Evolutionary conservation across 2,113 vertebrate species (phyloP).

Genomic region (Odontesthes bonariensis): DNA sequence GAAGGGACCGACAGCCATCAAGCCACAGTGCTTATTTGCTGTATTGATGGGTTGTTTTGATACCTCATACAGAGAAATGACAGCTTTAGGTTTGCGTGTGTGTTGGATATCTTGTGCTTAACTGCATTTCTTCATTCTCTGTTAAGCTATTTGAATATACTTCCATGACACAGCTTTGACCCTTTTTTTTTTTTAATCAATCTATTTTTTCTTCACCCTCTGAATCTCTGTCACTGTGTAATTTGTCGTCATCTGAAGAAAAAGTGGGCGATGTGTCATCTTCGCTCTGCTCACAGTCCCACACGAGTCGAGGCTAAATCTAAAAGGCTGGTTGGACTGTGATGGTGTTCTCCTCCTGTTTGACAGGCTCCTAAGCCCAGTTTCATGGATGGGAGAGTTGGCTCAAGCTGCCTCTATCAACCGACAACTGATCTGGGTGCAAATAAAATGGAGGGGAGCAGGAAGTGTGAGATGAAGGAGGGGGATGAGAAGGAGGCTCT

Average conservation of each 20-base stretch:
- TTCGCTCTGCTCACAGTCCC: slow-evolving; percentile 38
- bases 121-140: background rate
- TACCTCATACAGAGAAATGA: background rate
- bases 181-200: no score
- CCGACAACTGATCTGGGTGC: slow-evolving; percentile 63
- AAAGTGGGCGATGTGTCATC: slow-evolving; percentile 62
- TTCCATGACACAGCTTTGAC: no score
- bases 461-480: slow-evolving; percentile 46
- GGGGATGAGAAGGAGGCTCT: slow-evolving; percentile 55
- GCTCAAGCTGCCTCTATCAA: slow-evolving; percentile 59
- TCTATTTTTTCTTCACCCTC: slow-evolving; percentile 3
- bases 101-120: background rate
- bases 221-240: slow-evolving; percentile 4
- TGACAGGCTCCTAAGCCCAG: slow-evolving; percentile 51
- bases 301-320: slow-evolving; percentile 54
- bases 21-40: slow-evolving; percentile 13
- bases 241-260: slow-evolving; percentile 59
- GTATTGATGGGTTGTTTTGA: slow-evolving; percentile 14
- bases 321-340: slow-evolving; percentile 38
- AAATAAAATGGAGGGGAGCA: slow-evolving; percentile 27
- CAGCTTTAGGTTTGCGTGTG: background rate
- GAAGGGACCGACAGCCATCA: slow-evolving; percentile 26
- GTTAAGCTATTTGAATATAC: background rate
- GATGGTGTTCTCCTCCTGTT: slow-evolving; percentile 36
- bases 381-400: slow-evolving; percentile 62